Evolutionary conservation across 2,888 invertebrate genomes (phyloP).

Genomic region (Timema podura): DNA sequence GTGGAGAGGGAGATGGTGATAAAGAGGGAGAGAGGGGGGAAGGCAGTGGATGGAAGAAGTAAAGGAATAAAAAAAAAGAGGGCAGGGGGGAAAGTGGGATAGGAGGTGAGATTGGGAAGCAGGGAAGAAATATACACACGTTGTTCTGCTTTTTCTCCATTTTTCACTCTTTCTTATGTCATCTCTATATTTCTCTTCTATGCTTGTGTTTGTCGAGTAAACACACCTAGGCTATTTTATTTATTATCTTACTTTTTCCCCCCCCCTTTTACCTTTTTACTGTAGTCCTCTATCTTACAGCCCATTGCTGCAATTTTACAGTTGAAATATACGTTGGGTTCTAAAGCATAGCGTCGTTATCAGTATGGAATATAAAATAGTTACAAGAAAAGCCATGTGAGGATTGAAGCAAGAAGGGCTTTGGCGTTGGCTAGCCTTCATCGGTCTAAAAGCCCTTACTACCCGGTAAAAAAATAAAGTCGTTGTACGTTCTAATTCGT

Average conservation of each 20-base stretch:
- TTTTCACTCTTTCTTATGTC: conserved; percentile 20
- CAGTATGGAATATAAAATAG: conserved; percentile 29
- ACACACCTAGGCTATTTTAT: conserved; percentile 30
- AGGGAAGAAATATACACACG: conserved; percentile 31
- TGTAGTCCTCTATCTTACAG: conserved; percentile 27
- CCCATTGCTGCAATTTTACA: conserved; percentile 34
- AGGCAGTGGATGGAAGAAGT: conserved; percentile 31
- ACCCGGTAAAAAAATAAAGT: too few species aligned
- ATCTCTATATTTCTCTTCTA: conserved; percentile 24
- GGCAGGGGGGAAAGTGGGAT: conserved; percentile 28
- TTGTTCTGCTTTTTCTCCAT: conserved; percentile 25
- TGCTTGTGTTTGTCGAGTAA: conserved; percentile 15
- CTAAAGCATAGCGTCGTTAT: conserved; percentile 28
- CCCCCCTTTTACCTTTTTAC: conserved; percentile 25
- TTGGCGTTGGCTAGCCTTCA: too few species aligned
- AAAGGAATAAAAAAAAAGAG: conserved; percentile 29
- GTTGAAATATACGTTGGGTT: conserved; percentile 31
- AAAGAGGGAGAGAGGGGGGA: conserved; percentile 31
- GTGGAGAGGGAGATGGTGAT: conserved; percentile 27
- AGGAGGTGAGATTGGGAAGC: conserved; percentile 32
- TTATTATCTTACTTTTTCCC: conserved; percentile 29
- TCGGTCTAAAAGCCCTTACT: too few species aligned
- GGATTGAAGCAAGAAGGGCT: too few species aligned
- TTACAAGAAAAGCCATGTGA: too few species aligned
- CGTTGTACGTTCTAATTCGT: too few species aligned